Evolutionary conservation across 2,888 invertebrate genomes (phyloP).

Genomic region (Epirrhoe alternata): DNA sequence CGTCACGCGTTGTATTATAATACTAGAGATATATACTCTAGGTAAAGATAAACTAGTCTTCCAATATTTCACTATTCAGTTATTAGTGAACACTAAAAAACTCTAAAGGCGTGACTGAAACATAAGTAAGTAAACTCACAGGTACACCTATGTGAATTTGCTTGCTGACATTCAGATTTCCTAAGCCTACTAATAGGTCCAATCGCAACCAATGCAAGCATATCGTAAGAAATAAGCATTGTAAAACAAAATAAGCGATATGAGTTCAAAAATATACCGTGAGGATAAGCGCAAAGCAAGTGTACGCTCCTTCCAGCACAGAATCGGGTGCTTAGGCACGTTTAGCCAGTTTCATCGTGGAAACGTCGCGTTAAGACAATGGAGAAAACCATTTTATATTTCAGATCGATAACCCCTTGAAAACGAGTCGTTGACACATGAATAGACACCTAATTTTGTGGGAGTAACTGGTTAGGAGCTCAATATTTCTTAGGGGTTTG

Average conservation of each 20-base stretch:
- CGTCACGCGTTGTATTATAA: slow-evolving; percentile 8
- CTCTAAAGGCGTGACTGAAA: too few species aligned
- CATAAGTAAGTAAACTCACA: too few species aligned
- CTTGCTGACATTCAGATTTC: too few species aligned
- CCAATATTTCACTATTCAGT: too few species aligned
- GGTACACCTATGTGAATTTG: too few species aligned
- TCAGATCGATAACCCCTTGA: slow-evolving; percentile 74
- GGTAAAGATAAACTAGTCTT: too few species aligned
- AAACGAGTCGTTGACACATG: slow-evolving; percentile 71
- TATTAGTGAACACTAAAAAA: too few species aligned
- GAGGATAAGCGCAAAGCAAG: slow-evolving; percentile 40
- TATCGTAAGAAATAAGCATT: slow-evolving; percentile 56
- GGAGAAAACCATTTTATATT: slow-evolving; percentile 72
- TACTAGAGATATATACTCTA: background rate
- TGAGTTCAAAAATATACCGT: slow-evolving; percentile 62
- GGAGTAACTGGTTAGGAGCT: slow-evolving; percentile 6
- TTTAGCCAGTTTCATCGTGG: slow-evolving; percentile 62
- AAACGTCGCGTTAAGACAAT: slow-evolving; percentile 71
- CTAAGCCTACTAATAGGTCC: too few species aligned
- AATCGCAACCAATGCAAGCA: slow-evolving; percentile 23
- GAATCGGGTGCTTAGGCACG: slow-evolving; percentile 73
- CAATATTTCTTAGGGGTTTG: slow-evolving; percentile 3
- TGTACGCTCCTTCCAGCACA: slow-evolving; percentile 40
- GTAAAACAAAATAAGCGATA: slow-evolving; percentile 62
- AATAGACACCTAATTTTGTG: slow-evolving; percentile 41